Evolutionary conservation across 2,113 vertebrate species (phyloP).

Genomic region (Gadus chalcogrammus): DNA sequence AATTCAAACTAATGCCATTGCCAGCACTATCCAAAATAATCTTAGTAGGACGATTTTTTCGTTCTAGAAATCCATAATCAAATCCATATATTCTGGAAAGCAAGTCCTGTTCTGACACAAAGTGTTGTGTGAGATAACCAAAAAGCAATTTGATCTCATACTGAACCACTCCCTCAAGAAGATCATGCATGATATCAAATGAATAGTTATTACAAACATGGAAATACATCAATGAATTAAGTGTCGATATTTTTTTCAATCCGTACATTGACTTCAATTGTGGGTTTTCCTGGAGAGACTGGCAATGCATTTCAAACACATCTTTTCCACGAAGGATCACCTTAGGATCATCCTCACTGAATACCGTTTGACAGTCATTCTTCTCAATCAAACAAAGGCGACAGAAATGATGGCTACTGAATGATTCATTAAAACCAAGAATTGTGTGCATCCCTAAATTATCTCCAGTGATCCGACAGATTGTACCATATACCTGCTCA

Average conservation of each 20-base stretch:
- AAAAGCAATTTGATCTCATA: conserved; percentile 10
- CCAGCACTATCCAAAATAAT: conserved; percentile 32
- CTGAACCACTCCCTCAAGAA: conserved; percentile 29
- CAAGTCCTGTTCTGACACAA: conserved; percentile 27
- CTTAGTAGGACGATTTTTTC: conserved; percentile 15
- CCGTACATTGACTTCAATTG: conserved; percentile 33
- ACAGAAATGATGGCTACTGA: conserved; percentile 35
- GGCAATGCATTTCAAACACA: conserved; percentile 33
- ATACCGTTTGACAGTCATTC: conserved; percentile 28
- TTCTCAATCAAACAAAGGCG: conserved; percentile 25
- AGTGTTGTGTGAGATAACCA: conserved; percentile 23
- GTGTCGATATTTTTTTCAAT: conserved; percentile 28
- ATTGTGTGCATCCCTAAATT: conserved; percentile 31
- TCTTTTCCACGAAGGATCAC: conserved; percentile 24
- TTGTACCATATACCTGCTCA: too few species aligned
- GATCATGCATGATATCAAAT: conserved; percentile 35
- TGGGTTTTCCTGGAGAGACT: conserved; percentile 30
- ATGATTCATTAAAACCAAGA: conserved; percentile 43
- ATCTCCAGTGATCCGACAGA: too few species aligned
- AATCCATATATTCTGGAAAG: conserved; percentile 32
- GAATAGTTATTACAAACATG: conserved; percentile 24
- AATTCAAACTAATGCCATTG: conserved; percentile 31
- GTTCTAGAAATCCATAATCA: conserved; percentile 5
- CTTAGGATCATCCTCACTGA: conserved; percentile 33
- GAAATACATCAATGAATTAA: conserved; percentile 28